Percentiles rank a stretch among this genome's conserved stretches.
Evolutionary conservation across 2,797 vertebrate genomes (phyloP).

Genomic region (Myotis daubentonii): DNA sequence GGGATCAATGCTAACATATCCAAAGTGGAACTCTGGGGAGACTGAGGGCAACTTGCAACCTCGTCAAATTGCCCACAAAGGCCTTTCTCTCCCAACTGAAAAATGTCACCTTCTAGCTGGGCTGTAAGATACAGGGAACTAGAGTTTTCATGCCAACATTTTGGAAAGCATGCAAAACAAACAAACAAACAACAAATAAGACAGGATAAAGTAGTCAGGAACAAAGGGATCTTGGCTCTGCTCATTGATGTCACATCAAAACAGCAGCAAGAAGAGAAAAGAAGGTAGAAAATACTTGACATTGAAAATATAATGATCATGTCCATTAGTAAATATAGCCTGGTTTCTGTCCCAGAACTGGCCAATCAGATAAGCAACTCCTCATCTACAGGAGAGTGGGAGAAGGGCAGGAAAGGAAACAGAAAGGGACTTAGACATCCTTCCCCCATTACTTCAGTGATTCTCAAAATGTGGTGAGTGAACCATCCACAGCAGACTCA

Average conservation of each 20-base stretch:
- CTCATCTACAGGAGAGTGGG: not conserved
- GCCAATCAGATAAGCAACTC: not conserved
- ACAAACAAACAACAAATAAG: not conserved
- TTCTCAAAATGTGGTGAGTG: not conserved
- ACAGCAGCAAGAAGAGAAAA: not conserved
- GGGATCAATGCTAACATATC: not conserved
- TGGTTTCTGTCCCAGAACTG: not conserved
- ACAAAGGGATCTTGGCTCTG: not conserved
- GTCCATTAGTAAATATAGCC: not conserved
- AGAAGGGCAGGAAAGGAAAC: not conserved
- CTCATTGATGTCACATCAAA: not conserved
- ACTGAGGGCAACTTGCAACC: not conserved
- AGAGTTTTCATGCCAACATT: not conserved
- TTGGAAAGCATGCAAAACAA: not conserved
- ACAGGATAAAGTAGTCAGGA: not conserved
- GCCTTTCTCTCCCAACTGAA: not conserved
- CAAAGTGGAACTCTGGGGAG: not conserved
- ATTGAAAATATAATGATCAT: not conserved
- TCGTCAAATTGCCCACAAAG: not conserved
- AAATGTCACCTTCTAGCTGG: not conserved
- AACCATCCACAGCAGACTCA: not conserved
- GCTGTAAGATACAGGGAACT: not conserved
- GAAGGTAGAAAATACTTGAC: not conserved
- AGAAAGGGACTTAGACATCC: not conserved
- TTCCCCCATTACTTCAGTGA: not conserved